A percentile compares a stretch with the other conserved stretches of the same genome.
Conservation (phyloP, 2,797 vertebrate genomes). For the Fringilla coelebs region DNA sequence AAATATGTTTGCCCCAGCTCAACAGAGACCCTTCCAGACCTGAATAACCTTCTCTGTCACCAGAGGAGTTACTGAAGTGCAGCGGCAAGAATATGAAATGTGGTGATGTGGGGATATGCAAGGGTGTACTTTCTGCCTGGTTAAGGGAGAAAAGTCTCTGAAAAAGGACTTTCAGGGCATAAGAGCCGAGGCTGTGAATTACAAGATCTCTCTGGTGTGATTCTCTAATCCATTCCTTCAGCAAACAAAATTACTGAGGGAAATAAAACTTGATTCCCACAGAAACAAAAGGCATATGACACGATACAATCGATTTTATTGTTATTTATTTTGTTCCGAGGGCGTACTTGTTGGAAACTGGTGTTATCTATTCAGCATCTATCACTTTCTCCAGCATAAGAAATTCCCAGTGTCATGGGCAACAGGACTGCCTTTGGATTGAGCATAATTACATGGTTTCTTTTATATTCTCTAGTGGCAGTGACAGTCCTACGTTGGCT, state of each 20-base stretch:
- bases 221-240: neutral
- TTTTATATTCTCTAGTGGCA: neutral
- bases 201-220: neutral
- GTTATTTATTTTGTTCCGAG: neutral
- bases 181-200: neutral
- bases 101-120: neutral
- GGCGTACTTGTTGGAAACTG: neutral
- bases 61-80: neutral
- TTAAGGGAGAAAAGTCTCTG: neutral
- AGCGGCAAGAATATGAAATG: neutral
- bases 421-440: neutral
- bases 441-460: neutral
- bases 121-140: neutral
- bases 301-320: fast-evolving
- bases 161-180: neutral
- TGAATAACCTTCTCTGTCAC: conserved; percentile 5
- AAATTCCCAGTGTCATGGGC: neutral
- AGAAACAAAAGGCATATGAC: neutral
- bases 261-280: neutral
- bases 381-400: neutral
- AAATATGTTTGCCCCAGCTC: neutral
- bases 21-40: neutral
- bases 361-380: neutral
- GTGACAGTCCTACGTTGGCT: neutral
- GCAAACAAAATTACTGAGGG: neutral